A percentile compares a stretch with the other conserved stretches of the same genome.
These are phyloP conservation scores for Neoaliturus tenellus DNA, from an alignment of 2,888 invertebrate species.

Conservation along the genomic window DNA sequence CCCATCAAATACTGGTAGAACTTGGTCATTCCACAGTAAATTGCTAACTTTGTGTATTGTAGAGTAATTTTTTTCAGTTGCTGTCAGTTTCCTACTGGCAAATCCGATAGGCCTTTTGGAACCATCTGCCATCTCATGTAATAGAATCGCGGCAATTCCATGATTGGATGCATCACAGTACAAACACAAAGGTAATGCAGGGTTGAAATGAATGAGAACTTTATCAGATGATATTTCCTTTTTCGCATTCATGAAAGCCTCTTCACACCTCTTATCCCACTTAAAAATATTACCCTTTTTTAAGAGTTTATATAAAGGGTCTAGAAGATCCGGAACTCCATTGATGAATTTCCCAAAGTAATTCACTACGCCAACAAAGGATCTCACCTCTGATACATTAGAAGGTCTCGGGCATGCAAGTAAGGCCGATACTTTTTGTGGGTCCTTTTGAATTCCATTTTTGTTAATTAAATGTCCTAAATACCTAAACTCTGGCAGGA, in stretches of 20 bases:
- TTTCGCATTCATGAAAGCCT: background rate
- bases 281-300: slow-evolving; percentile 18
- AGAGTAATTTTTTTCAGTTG: slow-evolving; percentile 45
- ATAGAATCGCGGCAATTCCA: slow-evolving; percentile 66
- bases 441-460: slow-evolving; percentile 64
- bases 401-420: slow-evolving; percentile 62
- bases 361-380: slow-evolving; percentile 68
- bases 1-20: slow-evolving; percentile 70
- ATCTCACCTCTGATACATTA: slow-evolving; percentile 63
- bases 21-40: slow-evolving; percentile 68
- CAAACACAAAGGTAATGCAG: background rate
- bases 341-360: slow-evolving; percentile 59
- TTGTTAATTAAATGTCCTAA: no score
- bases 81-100: background rate
- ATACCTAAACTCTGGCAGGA: no score
- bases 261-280: background rate
- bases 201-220: background rate
- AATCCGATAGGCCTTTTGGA: slow-evolving; percentile 66
- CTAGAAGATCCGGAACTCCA: slow-evolving; percentile 11
- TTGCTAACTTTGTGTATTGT: slow-evolving; percentile 64
- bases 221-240: background rate
- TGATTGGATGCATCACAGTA: slow-evolving; percentile 54
- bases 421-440: slow-evolving; percentile 65
- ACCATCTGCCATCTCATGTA: slow-evolving; percentile 66
- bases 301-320: slow-evolving; percentile 15